Conservation (phyloP, 2,113 vertebrate genomes). For the Xiphophorus maculatus region DNA sequence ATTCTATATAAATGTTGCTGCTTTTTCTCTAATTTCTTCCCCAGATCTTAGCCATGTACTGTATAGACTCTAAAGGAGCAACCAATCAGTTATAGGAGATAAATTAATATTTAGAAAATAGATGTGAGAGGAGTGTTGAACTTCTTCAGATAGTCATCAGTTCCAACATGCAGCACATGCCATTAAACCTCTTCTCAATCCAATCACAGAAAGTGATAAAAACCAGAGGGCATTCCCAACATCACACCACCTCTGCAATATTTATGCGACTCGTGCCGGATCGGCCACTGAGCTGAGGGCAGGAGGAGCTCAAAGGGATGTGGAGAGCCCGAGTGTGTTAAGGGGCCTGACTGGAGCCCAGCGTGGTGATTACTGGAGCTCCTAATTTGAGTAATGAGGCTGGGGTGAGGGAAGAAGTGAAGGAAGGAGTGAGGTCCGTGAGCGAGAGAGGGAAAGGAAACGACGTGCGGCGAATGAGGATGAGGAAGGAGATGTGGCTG, state of each 20-base stretch:
- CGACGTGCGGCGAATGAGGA: constrained; percentile 58
- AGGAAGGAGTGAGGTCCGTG: constrained; percentile 63
- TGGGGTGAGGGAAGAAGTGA: constrained; percentile 65
- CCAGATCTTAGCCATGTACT: background rate
- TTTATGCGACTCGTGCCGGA: constrained; percentile 63
- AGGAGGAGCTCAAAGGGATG: constrained; percentile 69
- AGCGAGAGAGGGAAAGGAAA: constrained; percentile 39
- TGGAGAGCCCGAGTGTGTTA: constrained; percentile 50
- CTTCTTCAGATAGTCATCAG: constrained; percentile 40
- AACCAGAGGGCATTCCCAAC: constrained; percentile 54
- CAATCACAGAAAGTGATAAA: constrained; percentile 49
- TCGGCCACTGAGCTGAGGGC: constrained; percentile 62
- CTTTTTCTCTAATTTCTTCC: background rate
- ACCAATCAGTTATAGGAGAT: background rate
- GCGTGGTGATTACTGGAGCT: constrained; percentile 69
- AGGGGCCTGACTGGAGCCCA: constrained; percentile 55
- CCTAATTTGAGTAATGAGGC: constrained; percentile 79
- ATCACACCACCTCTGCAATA: constrained; percentile 72
- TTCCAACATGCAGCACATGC: constrained; percentile 49
- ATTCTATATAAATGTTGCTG: background rate
- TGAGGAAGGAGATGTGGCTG: constrained; percentile 30
- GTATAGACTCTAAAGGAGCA: background rate
- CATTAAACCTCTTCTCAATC: constrained; percentile 50
- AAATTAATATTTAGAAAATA: background rate
- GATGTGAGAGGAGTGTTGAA: background rate